Evolutionary conservation across 2,888 invertebrate species (phyloP), one percentile per base, ranked within the genome.

Genomic region (Trachelus iudaicus): DNA sequence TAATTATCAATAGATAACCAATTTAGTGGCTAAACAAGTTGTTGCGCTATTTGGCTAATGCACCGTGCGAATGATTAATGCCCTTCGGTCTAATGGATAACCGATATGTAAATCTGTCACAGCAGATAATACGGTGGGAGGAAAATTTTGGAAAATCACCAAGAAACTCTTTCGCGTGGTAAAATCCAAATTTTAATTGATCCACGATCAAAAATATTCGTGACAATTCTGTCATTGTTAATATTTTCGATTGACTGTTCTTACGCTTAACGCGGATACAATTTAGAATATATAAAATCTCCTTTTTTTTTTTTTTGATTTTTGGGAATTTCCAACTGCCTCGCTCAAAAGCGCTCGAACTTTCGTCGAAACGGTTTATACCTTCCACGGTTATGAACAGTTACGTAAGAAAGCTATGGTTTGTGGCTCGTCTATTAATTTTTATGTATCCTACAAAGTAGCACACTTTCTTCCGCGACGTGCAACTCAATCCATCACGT

Each of bases 141-240:
- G 1, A 2, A 23, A 15, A 56, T 56, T 56, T 56, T 56, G 40
- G 23, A 56, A 56, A 56, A 56, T 56, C 0, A 6, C 9, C 23
- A 6, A 56, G 0, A 23, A 56, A 56, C 2, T 9, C 23, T 6
- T 6, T 6, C 3, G 0, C 0, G 0, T 0, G 15, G 23, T 40
- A 4, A 4, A 4, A 40, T 13, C 4, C 15, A 40, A 40, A 6
- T 15, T 40, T 37, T 1, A 1, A 40, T 40, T 40, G 4, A 40
- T 4, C 40, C 4, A 15, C 1, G 13, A 15, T 6, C 1, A 15
- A 4, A 40, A 40, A 40, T 15, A 15, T 15, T 4, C 15, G 0
- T 1, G 6, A 1, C 1, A 15, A 40, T 6, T 4, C 4, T 15
- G 15, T 15, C 13, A 4, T 40, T 0, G 40, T 1, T 6, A 15